phyloP scores from a whole-genome alignment of 2,797 vertebrate genomes.

The Streptopelia turtur region DNA sequence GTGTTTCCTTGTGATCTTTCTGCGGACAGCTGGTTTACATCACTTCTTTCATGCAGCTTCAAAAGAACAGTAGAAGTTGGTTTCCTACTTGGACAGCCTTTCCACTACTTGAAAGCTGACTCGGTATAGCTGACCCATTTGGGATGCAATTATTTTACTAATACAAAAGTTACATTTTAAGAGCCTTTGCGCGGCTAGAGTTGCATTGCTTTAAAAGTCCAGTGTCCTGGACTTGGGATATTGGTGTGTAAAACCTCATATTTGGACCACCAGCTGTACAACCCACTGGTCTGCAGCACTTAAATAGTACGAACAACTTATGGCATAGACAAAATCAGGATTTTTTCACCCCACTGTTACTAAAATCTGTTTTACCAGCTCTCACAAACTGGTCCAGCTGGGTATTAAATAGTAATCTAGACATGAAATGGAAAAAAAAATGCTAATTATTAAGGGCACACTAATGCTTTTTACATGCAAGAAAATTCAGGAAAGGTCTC shows the following conservation, averaged over 20 bases:
- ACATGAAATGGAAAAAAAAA: neutral
- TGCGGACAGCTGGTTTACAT: conserved; percentile 34
- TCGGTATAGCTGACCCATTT: neutral
- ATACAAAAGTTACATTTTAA: neutral
- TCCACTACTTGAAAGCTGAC: neutral
- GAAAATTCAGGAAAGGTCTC: neutral
- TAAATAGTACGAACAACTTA: neutral
- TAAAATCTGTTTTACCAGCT: neutral
- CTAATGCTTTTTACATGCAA: neutral
- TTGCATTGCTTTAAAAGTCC: neutral
- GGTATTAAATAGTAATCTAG: neutral
- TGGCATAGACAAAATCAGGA: neutral
- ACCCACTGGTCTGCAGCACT: neutral
- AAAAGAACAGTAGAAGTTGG: neutral
- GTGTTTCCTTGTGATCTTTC: neutral
- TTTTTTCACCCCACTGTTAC: neutral
- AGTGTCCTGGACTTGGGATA: neutral
- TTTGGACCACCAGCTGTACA: neutral
- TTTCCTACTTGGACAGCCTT: neutral
- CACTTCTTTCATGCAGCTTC: neutral
- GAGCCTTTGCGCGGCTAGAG: neutral
- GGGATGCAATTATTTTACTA: neutral
- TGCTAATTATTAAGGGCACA: neutral
- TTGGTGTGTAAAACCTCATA: neutral
- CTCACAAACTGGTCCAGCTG: neutral